Percentiles rank a stretch among this genome's conserved stretches.
Conservation (phyloP, 2,888 invertebrate species). For the Diadromus collaris region DNA sequence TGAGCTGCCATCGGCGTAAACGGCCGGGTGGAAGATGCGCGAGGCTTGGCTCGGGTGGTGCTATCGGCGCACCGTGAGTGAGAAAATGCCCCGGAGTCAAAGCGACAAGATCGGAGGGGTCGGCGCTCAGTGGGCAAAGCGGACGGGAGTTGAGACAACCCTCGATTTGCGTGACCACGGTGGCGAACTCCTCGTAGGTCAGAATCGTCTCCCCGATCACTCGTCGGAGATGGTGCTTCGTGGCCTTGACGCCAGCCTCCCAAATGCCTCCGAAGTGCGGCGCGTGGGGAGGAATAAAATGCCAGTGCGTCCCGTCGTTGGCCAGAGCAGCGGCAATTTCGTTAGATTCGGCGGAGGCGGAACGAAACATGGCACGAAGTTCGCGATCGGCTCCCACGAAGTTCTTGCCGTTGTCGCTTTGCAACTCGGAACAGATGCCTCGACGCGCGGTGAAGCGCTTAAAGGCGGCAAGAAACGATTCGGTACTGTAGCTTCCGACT, state of each 20-base stretch:
- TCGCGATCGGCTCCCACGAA: conserved; percentile 2
- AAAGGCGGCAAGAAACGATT: not conserved
- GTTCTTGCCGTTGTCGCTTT: not conserved
- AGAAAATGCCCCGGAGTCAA: conserved; percentile 10
- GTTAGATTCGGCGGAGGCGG: not conserved
- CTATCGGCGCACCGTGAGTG: not conserved
- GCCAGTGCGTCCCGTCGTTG: conserved; percentile 3
- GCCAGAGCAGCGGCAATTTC: conserved; percentile 1
- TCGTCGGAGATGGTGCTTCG: not conserved
- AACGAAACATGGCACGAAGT: not conserved
- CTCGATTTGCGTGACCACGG: no score
- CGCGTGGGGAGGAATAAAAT: conserved; percentile 7
- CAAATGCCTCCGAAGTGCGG: conserved; percentile 18
- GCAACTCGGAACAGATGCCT: not conserved
- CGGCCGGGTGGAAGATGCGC: not conserved
- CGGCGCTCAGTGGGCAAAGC: no score
- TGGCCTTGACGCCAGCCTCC: not conserved
- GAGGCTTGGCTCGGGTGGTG: conserved; percentile 8
- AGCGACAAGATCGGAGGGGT: not conserved
- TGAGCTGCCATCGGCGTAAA: not conserved
- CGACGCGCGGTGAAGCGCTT: conserved; percentile 6
- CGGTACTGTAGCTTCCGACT: not conserved
- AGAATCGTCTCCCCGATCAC: not conserved
- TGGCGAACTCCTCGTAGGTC: no score
- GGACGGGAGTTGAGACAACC: not conserved